phyloP scores from a whole-genome alignment of 2,888 invertebrate species.

The Macrostomum cliftonense region DNA sequence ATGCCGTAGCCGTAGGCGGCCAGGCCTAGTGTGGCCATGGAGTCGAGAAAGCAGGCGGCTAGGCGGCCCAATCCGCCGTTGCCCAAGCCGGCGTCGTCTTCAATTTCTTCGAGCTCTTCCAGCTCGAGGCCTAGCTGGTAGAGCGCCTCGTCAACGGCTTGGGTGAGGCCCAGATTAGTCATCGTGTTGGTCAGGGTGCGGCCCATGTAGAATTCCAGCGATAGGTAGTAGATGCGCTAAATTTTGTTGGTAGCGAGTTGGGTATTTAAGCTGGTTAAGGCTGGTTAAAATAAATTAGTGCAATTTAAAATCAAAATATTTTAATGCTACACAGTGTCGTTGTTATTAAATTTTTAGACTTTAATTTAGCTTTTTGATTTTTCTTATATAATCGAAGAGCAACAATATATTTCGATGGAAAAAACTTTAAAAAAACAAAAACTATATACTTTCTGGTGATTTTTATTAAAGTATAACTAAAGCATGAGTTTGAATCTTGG shows the following conservation, averaged over 20 bases:
- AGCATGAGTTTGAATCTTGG: too few species aligned
- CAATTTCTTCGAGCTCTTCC: slow-evolving; percentile 86
- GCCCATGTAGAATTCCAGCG: slow-evolving; percentile 99
- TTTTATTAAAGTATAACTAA: too few species aligned
- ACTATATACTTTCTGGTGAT: too few species aligned
- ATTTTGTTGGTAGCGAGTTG: slow-evolving; percentile 31
- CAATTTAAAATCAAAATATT: too few species aligned
- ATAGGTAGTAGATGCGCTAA: slow-evolving; percentile 91
- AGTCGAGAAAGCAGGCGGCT: slow-evolving; percentile 94
- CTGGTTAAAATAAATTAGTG: too few species aligned
- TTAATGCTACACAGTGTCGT: too few species aligned
- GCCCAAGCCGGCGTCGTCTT: slow-evolving; percentile 80
- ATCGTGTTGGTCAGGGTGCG: slow-evolving; percentile 90
- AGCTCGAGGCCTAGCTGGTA: slow-evolving; percentile 76
- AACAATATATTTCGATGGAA: too few species aligned
- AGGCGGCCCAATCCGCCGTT: slow-evolving; percentile 77
- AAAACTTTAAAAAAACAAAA: too few species aligned
- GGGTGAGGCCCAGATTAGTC: slow-evolving; percentile 93
- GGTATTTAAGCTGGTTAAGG: too few species aligned
- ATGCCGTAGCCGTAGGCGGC: slow-evolving; percentile 97
- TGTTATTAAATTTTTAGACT: too few species aligned
- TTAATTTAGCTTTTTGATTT: too few species aligned
- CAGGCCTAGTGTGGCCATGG: slow-evolving; percentile 88
- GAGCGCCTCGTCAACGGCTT: slow-evolving; percentile 89
- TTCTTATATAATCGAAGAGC: too few species aligned